Evolutionary conservation across 2,888 invertebrate species (phyloP).

Genomic region (Uropetala carovei): DNA sequence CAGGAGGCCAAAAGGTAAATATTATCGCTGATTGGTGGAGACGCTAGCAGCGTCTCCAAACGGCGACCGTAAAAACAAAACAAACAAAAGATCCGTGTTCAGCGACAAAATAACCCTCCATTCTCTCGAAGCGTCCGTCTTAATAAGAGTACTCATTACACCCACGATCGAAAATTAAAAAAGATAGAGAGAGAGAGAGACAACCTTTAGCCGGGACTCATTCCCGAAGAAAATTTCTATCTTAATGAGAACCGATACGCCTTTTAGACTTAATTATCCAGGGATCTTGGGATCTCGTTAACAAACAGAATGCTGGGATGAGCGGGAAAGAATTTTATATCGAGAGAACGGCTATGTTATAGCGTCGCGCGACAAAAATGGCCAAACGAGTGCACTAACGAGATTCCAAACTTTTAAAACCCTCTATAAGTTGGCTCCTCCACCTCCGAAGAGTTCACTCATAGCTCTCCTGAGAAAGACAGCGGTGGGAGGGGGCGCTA

Average conservation of each 20-base stretch:
- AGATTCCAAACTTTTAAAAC: slow-evolving; percentile 2
- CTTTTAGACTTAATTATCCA: slow-evolving; percentile 40
- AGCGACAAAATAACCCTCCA: neutral
- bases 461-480: neutral
- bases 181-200: too few relatives aligned
- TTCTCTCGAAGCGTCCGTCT: neutral
- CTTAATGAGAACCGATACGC: neutral
- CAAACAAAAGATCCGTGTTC: neutral
- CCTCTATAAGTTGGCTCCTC: neutral
- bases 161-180: too few relatives aligned
- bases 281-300: slow-evolving; percentile 33
- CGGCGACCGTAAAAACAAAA: neutral
- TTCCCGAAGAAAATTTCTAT: slow-evolving; percentile 41
- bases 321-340: slow-evolving; percentile 11
- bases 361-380: neutral
- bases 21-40: neutral
- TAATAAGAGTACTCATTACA: too few relatives aligned
- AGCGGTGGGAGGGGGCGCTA: neutral
- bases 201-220: neutral
- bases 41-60: neutral
- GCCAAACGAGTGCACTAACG: neutral
- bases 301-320: slow-evolving; percentile 29
- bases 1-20: neutral
- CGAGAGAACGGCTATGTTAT: neutral
- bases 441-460: neutral